Evolutionary conservation across 2,113 vertebrate species (phyloP), one percentile per base, ranked within the genome.

Genomic region (Spermophilus dauricus): DNA sequence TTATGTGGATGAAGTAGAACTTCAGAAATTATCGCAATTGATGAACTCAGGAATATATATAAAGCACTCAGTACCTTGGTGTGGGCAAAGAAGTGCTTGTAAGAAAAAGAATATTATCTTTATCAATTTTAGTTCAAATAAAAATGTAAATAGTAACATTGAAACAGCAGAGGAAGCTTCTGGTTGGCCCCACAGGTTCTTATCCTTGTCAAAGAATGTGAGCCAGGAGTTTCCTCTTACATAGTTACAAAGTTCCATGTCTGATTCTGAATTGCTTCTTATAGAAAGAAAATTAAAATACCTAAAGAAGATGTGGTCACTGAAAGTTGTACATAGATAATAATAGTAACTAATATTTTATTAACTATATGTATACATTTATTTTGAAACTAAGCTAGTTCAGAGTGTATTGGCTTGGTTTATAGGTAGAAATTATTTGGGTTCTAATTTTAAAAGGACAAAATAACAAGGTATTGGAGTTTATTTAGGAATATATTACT

Each of bases 401-500:
- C 45, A 63, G 17, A 96, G 22, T 84, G 30, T 82, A 85, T 89
- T 88, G 39, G 2, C 34, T 86, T 92, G 91, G 93, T 32, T 86
- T 94, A 39, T 3, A 90, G 42, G 67, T 39, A 93, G 37, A 95
- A 89, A 90, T 65, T 11, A 48, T 87, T 70, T 77, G 96, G 92
- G 94, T 98, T 98, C 65, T 98, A 86, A 89, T 97, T 96, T 98
- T 96, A 80, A 94, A 97, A 93, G 51, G 89, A 87, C 72, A 94
- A 96, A 83, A 85, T 73, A 91, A 37, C 58, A 93, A 92, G 96
- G 86, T 96, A 84, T 86, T 97, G 88, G 78, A 94, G 76, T 97
- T 98, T 98, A 97, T 96, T 98, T 98, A 97, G 95, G 96, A 98
- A 92, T 86, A 26, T 84, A 37, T 53, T 97, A 91, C 53, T 92